These are phyloP conservation scores for Drosophila lacertosa DNA, from an alignment of 1,140 invertebrate species.

Conservation along the genomic window DNA sequence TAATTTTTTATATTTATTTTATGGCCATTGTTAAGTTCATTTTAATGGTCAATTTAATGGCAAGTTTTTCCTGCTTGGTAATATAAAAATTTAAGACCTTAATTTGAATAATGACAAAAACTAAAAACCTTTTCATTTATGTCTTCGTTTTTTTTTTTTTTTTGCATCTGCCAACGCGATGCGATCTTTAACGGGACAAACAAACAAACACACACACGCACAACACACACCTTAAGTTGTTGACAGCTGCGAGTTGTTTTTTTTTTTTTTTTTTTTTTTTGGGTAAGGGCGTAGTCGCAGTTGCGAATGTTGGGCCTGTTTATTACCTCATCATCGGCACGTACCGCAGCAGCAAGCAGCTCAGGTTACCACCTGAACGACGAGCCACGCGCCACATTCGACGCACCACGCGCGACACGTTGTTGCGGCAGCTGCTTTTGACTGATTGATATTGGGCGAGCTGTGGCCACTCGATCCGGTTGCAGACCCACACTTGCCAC, in stretches of 20 bases:
- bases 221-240: constrained; percentile 13
- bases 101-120: constrained; percentile 39
- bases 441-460: constrained; percentile 78
- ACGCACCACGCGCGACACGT: constrained; percentile 9
- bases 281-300: constrained; percentile 25
- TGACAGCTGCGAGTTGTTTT: constrained; percentile 75
- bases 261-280: too few relatives aligned
- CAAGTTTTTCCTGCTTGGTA: neutral
- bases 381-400: constrained; percentile 1
- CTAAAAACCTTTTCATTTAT: too few relatives aligned
- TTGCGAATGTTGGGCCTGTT: constrained; percentile 60
- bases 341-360: constrained; percentile 55
- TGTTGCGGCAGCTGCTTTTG: constrained; percentile 49
- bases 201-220: constrained; percentile 2
- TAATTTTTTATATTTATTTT: neutral
- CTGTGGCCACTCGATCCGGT: constrained; percentile 21
- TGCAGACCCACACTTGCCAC: constrained; percentile 20
- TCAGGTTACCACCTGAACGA: constrained; percentile 62
- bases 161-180: constrained; percentile 42
- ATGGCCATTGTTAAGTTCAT: neutral
- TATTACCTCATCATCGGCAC: constrained; percentile 73
- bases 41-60: constrained; percentile 12
- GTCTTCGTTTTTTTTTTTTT: too few relatives aligned
- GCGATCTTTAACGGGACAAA: constrained; percentile 11
- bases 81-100: constrained; percentile 20